Evolutionary conservation across 2,113 vertebrate species (phyloP).

Genomic region (Hydrolagus affinis): DNA sequence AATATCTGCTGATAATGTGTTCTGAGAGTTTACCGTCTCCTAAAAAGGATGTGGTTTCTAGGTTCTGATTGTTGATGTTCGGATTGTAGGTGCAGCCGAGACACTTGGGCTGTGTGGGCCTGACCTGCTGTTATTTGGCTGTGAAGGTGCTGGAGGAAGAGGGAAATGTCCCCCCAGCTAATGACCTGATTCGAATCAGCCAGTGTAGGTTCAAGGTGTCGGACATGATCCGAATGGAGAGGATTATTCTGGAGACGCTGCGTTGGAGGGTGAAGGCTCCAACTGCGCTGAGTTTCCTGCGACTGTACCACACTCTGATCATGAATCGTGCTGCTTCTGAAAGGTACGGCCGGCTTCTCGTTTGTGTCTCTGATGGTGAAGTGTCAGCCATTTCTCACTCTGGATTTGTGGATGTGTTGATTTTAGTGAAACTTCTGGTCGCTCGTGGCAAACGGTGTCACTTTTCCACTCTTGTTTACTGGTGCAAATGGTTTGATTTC

Average conservation of each 20-base stretch:
- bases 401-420: background rate
- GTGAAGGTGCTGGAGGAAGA: conserved; percentile 82
- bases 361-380: too few species aligned
- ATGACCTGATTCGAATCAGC: conserved; percentile 84
- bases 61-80: too few species aligned
- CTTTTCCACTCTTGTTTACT: background rate
- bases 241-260: conserved; percentile 88
- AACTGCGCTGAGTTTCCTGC: conserved; percentile 78
- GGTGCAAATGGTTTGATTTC: too few species aligned
- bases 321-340: conserved; percentile 65
- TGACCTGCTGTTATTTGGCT: conserved; percentile 90
- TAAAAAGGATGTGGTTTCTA: too few species aligned
- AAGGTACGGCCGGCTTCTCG: conserved; percentile 54
- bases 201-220: conserved; percentile 88
- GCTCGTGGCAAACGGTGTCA: too few species aligned
- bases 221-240: conserved; percentile 96
- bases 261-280: conserved; percentile 79
- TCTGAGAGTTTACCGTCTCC: too few species aligned
- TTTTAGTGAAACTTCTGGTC: background rate
- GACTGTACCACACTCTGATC: conserved; percentile 69
- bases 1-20: too few species aligned
- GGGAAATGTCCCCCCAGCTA: conserved; percentile 77
- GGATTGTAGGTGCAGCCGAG: conserved; percentile 82
- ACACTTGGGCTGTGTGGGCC: conserved; percentile 83
- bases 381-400: too few species aligned